A percentile compares a stretch with the other conserved stretches of the same genome.
Conservation (phyloP, 2,113 vertebrate species). For the Naja naja region DNA sequence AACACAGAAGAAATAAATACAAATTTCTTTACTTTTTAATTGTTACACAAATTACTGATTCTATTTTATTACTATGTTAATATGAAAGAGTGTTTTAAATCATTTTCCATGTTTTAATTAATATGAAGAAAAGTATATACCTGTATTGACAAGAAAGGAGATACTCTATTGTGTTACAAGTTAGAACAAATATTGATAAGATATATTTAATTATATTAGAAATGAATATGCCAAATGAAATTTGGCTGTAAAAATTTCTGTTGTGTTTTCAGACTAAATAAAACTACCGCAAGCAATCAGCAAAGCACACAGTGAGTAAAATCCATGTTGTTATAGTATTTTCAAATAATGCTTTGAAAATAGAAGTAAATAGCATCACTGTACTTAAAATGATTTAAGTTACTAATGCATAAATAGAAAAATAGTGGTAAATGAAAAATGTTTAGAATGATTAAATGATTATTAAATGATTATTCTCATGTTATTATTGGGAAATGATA, state of each 20-base stretch:
- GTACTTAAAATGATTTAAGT: background rate
- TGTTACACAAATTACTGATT: background rate
- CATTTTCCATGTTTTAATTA: background rate
- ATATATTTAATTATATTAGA: conserved; percentile 13
- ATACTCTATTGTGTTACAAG: background rate
- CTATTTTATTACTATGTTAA: background rate
- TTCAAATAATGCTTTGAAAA: conserved; percentile 18
- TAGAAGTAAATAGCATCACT: conserved; percentile 4
- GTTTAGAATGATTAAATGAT: background rate
- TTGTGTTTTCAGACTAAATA: background rate
- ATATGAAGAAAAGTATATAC: background rate
- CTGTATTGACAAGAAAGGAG: background rate
- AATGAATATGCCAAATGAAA: conserved; percentile 22
- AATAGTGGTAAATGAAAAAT: background rate
- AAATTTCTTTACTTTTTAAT: background rate
- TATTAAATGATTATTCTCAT: background rate
- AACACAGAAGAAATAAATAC: background rate
- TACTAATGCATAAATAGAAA: conserved; percentile 11
- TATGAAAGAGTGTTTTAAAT: background rate
- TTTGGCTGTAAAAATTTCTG: background rate
- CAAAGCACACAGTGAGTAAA: conserved; percentile 14
- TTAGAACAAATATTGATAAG: conserved; percentile 2
- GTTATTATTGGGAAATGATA: background rate
- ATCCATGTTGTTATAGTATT: background rate
- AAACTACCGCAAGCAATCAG: background rate